These are phyloP conservation scores for Byasa hedistus DNA, from an alignment of 2,888 invertebrate genomes.

Conservation along the genomic window DNA sequence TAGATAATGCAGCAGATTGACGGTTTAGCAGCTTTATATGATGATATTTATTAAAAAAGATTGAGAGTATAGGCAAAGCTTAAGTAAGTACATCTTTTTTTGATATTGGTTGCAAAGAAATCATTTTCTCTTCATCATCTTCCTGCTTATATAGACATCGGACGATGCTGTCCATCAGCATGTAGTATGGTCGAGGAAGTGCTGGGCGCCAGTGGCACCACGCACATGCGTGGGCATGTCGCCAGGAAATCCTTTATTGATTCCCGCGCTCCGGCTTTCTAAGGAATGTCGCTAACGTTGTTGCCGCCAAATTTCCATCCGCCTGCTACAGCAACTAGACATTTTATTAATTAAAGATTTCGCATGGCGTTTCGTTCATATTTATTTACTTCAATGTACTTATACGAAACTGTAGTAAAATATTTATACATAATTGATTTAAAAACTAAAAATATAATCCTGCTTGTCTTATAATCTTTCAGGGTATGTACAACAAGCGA, in stretches of 20 bases:
- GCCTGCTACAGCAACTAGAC: slow-evolving; percentile 61
- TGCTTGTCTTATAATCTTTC: no score
- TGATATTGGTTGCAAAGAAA: background rate
- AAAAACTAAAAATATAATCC: no score
- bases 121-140: background rate
- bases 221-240: slow-evolving; percentile 79
- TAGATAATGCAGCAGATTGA: slow-evolving; percentile 63
- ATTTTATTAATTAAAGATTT: slow-evolving; percentile 42
- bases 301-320: slow-evolving; percentile 69
- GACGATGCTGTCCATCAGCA: background rate
- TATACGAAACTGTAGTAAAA: background rate
- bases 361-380: no score
- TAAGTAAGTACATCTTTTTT: background rate
- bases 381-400: background rate
- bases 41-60: background rate
- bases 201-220: slow-evolving; percentile 47
- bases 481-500: no score
- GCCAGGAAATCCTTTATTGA: slow-evolving; percentile 81
- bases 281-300: slow-evolving; percentile 75
- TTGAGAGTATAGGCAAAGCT: background rate
- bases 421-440: background rate
- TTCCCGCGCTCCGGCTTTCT: slow-evolving; percentile 77
- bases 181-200: slow-evolving; percentile 25
- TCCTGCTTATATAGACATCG: background rate
- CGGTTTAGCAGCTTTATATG: slow-evolving; percentile 44